Evolutionary conservation across 2,888 invertebrate species (phyloP).

Genomic region (Archaeoteleia sp.): DNA sequence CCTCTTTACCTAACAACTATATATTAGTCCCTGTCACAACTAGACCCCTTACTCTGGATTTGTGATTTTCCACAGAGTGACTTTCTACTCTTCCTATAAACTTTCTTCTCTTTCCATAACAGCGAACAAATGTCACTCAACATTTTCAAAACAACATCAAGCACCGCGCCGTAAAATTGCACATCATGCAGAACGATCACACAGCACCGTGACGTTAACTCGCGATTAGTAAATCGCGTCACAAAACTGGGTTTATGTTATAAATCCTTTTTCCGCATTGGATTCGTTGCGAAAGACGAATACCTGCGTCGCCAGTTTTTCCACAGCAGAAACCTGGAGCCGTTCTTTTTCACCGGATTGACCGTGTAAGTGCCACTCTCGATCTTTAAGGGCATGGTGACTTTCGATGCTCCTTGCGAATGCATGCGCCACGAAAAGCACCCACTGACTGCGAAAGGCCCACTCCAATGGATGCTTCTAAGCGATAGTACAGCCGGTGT

Average conservation of each 20-base stretch:
- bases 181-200: too few relatives aligned
- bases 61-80: too few relatives aligned
- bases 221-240: slow-evolving; percentile 28
- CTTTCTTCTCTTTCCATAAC: too few relatives aligned
- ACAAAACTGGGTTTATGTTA: slow-evolving; percentile 30
- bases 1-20: too few relatives aligned
- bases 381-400: slow-evolving; percentile 70
- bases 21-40: too few relatives aligned
- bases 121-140: too few relatives aligned
- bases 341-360: slow-evolving; percentile 65
- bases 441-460: slow-evolving; percentile 27
- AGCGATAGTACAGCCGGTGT: too few relatives aligned
- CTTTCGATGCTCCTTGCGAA: slow-evolving; percentile 25
- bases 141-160: too few relatives aligned
- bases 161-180: too few relatives aligned
- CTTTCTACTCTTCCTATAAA: too few relatives aligned
- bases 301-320: slow-evolving; percentile 73
- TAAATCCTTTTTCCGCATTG: slow-evolving; percentile 14
- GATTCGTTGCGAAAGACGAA: slow-evolving; percentile 24
- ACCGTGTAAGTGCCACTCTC: slow-evolving; percentile 72
- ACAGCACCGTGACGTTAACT: slow-evolving; percentile 20
- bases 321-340: slow-evolving; percentile 71
- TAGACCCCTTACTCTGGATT: too few relatives aligned
- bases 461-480: too few relatives aligned
- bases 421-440: slow-evolving; percentile 39